Conservation (phyloP, 2,888 invertebrate species). For the Anoncus sp. region DNA sequence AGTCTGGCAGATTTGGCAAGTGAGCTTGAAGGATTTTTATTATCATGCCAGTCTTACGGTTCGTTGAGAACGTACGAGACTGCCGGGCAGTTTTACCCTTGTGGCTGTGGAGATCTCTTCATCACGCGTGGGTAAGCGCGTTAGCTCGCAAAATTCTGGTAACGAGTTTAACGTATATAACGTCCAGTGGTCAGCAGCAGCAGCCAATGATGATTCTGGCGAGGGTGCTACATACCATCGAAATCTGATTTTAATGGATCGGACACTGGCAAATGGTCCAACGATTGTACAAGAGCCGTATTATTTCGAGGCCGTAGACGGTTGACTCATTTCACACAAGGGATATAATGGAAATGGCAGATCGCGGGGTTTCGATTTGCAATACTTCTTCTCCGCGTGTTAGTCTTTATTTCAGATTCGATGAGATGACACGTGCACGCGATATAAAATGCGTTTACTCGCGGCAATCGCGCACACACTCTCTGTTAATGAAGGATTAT, state of each 20-base stretch:
- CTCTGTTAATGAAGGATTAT: slow-evolving; percentile 50
- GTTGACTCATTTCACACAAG: slow-evolving; percentile 66
- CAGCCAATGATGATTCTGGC: slow-evolving; percentile 45
- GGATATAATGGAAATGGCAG: slow-evolving; percentile 60
- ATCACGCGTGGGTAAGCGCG: slow-evolving; percentile 73
- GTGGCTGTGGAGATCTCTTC: slow-evolving; percentile 45
- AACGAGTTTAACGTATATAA: slow-evolving; percentile 76
- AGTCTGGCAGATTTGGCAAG: slow-evolving; percentile 6
- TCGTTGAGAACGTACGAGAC: slow-evolving; percentile 26
- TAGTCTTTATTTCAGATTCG: slow-evolving; percentile 39
- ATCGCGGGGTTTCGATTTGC: slow-evolving; percentile 44
- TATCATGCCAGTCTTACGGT: slow-evolving; percentile 36
- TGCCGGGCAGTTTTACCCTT: slow-evolving; percentile 25
- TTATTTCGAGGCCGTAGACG: slow-evolving; percentile 70
- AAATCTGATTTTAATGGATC: slow-evolving; percentile 79
- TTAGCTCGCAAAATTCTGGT: slow-evolving; percentile 77
- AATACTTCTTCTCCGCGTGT: slow-evolving; percentile 19
- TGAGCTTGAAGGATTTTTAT: slow-evolving; percentile 52
- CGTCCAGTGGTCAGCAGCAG: slow-evolving; percentile 63
- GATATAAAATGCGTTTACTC: background rate
- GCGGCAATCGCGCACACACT: slow-evolving; percentile 1
- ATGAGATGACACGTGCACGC: slow-evolving; percentile 45
- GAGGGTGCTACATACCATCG: slow-evolving; percentile 70
- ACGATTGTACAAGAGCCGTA: slow-evolving; percentile 73
- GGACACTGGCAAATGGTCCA: slow-evolving; percentile 73